Percentiles rank a stretch among this genome's conserved stretches.
Conservation (phyloP, 2,797 vertebrate genomes). For the Acomys russatus region DNA sequence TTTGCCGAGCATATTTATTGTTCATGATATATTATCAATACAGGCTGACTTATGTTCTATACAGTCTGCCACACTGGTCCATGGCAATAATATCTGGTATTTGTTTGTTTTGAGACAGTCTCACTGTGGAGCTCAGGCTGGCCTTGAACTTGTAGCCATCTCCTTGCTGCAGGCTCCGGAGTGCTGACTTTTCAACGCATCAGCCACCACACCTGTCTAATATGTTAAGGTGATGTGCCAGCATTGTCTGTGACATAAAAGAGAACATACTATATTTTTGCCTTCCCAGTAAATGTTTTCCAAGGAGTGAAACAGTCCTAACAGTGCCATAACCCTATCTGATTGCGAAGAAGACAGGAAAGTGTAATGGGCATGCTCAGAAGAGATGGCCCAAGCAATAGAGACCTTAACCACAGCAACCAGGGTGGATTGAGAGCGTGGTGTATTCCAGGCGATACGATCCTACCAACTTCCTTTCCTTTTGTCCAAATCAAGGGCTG, state of each 20-base stretch:
- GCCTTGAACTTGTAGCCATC: neutral
- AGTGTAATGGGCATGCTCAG: neutral
- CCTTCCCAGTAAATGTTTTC: neutral
- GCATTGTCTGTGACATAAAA: neutral
- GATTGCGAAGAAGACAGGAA: neutral
- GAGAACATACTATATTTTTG: neutral
- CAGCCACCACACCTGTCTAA: no score
- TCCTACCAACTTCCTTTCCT: rapidly evolving
- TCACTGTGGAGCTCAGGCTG: neutral
- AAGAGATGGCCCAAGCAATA: neutral
- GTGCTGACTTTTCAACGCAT: neutral
- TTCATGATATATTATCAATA: neutral
- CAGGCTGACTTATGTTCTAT: neutral
- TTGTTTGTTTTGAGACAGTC: neutral
- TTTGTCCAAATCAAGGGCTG: no score
- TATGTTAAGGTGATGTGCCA: neutral
- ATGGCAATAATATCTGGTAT: neutral
- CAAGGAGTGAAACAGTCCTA: neutral
- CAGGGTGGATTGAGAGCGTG: no score
- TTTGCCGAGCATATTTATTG: neutral
- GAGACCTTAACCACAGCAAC: neutral
- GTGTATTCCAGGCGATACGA: neutral
- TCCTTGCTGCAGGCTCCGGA: neutral
- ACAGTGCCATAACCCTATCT: neutral
- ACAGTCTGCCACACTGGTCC: rapidly evolving